These are phyloP conservation scores for Spongia lamella DNA, from an alignment of 37 sponge, comb jelly and placozoan species.

Conservation along the genomic window DNA sequence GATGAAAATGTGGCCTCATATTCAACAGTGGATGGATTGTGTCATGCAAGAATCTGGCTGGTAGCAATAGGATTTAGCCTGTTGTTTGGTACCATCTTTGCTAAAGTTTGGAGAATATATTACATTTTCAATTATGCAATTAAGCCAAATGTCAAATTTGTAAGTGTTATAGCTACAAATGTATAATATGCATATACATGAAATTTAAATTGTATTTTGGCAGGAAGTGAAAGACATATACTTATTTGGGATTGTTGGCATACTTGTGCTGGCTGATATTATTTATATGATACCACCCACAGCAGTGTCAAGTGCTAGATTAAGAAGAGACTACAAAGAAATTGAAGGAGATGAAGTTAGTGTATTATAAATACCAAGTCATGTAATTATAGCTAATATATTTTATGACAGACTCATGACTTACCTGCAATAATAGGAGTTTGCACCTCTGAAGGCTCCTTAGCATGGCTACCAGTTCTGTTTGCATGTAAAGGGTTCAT, in stretches of 20 bases:
- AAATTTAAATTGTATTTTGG: neutral
- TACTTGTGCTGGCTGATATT: constrained; percentile 33
- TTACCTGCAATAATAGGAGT: constrained; percentile 25
- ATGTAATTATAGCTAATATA: neutral
- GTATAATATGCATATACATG: no score
- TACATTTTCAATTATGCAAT: constrained; percentile 45
- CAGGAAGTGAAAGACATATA: constrained; percentile 53
- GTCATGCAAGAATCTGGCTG: constrained; percentile 51
- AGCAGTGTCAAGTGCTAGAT: constrained; percentile 25
- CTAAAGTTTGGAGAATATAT: constrained; percentile 64
- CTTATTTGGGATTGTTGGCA: constrained; percentile 44
- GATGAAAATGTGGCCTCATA: constrained; percentile 34
- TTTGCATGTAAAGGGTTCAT: constrained; percentile 55
- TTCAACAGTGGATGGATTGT: constrained; percentile 2
- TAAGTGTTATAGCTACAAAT: no score
- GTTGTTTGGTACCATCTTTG: constrained; percentile 63
- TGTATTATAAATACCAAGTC: no score
- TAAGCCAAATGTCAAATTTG: no score
- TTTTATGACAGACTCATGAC: constrained; percentile 3
- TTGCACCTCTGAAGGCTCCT: constrained; percentile 8
- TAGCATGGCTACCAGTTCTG: constrained; percentile 35
- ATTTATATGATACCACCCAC: constrained; percentile 53
- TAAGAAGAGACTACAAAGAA: no score
- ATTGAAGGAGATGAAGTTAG: no score
- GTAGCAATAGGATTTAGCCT: constrained; percentile 63